A percentile compares a stretch with the other conserved stretches of the same genome.
Conservation (phyloP, 2,797 vertebrate species). For the Taeniopygia guttata region DNA sequence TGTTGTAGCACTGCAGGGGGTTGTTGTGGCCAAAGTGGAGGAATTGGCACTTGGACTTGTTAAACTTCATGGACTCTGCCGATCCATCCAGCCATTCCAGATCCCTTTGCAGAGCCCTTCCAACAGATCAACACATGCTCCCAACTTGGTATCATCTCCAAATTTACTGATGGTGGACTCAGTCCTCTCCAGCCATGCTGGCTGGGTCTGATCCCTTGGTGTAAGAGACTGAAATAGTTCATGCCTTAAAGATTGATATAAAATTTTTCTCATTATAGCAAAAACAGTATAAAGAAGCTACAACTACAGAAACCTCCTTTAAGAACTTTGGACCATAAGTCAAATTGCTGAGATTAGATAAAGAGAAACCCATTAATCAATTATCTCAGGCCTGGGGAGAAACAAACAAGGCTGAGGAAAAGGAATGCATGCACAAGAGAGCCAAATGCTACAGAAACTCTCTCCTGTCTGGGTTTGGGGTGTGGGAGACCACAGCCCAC, state of each 20-base stretch:
- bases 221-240: background rate
- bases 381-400: background rate
- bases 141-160: background rate
- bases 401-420: background rate
- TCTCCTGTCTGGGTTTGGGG: background rate
- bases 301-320: background rate
- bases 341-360: background rate
- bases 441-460: background rate
- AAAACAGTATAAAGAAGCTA: background rate
- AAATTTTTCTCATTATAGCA: background rate
- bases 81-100: background rate
- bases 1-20: background rate
- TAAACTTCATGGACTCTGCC: background rate
- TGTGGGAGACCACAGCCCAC: background rate
- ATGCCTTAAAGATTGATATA: background rate
- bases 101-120: background rate
- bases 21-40: background rate
- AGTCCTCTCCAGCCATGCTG: background rate
- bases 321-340: background rate
- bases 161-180: background rate
- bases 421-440: background rate
- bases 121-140: background rate
- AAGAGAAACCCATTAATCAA: background rate
- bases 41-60: accelerated
- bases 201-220: background rate